Evolutionary conservation across 2,797 vertebrate species (phyloP), one percentile per base, ranked within the genome.

Genomic region (Fringilla coelebs): DNA sequence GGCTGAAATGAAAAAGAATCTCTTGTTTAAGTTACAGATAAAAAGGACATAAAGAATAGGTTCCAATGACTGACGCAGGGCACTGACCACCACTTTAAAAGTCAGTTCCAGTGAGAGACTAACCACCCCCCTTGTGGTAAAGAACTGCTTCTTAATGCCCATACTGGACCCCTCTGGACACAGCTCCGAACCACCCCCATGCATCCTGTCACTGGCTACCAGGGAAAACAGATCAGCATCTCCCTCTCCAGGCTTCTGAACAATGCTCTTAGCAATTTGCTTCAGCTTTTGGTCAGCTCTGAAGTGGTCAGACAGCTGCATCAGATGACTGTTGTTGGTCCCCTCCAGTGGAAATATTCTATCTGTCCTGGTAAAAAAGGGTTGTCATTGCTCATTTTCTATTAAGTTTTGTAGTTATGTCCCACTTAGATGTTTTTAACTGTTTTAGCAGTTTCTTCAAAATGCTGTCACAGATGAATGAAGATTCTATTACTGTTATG

Each of bases 251-350:
- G 34, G 41, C n/a, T 60, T 19, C 14, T 71, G 11, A 61, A 55
- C 26, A 40, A 65, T 5, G 29, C 11, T 45, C 14, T 65, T 31
- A 54, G 45, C 17, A 67, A 61, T 19, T 19, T 55, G 10, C 31
- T 90, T 57, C 36, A 63, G 31, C 12, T 87, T 76, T 52, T 62
- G 19, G 17, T 48, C 19, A 80, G 41, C 31, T 32, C 13, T 16
- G 25, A 70, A 49, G 11, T 8, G 10, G 18, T 58, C 31, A 61
- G 29, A 32, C 11, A 73, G 51, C 14, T 38, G 34, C 41, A 77
- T 24, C 40, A 74, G 19, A 78, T 40, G 10, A 58, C 24, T 0
- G 0, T 0, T 60, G 9, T 3, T 43, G 31, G 57, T 32, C 21
- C 10, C n/a, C 38, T 74, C 17, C 29, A 89, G 34, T 3, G 24